Evolutionary conservation across 2,888 invertebrate species (phyloP), one percentile per base, ranked within the genome.

Genomic region (Eupithecia abbreviata): DNA sequence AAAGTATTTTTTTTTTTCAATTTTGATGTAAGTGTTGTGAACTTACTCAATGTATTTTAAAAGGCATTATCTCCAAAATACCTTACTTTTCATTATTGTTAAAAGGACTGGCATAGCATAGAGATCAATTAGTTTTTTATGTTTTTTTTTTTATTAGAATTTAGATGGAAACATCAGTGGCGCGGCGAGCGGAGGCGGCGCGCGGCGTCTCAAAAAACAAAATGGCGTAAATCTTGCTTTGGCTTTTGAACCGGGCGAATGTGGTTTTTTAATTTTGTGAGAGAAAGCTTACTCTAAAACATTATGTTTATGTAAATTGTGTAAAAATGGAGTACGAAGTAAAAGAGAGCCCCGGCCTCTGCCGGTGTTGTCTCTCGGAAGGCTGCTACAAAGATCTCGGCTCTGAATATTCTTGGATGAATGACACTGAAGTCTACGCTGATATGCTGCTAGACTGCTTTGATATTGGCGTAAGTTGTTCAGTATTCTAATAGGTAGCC

Each of bases 321-420:
- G 49, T 73, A 49, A 91, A 81, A 75, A 94, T 95, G 94, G 93
- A 94, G 78, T 93, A 93, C 72, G 91, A 93, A 74, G 90, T 94
- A 75, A 95, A 94, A 79, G 93, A 94, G 79, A 93, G 90, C 87
- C 94, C 94, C 73, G 94, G 94, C 68, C 85, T 95, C 0, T 95
- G 95, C 90, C 93, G 95, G 87, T 95, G 95, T 83, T 95, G 95
- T 81, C 89, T 95, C 3, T 94, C 94, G 0, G 95, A 95, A 82
- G 95, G 95, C 51, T 94, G 94, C 77, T 95, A 95, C 83, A 95
- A 95, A 77, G 94, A 94, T 77, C 82, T 95, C 75, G 90, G 92
- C 0, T 84, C 91, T 0, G 94, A 94, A 77, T 94, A 95, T 75
- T 85, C 85, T 75, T 95, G 95, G 95, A 93, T 95, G 93, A 92